A percentile compares a stretch with the other conserved stretches of the same genome.
Conservation (phyloP, 1,140 invertebrate genomes). For the Drosophila littoralis region DNA sequence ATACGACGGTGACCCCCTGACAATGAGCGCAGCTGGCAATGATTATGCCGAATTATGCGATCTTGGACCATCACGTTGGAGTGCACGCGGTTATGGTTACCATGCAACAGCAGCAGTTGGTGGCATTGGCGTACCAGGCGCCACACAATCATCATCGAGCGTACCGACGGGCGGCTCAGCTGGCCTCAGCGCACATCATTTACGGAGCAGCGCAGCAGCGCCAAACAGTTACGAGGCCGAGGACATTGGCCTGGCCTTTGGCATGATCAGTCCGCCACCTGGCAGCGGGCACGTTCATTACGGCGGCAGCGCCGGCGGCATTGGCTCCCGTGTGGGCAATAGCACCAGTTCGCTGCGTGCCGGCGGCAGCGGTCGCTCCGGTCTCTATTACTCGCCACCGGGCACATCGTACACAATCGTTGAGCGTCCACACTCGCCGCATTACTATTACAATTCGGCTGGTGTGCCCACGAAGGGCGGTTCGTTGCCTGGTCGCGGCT, state of each 20-base stretch:
- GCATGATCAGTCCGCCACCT: conserved; percentile 82
- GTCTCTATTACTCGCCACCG: conserved; percentile 88
- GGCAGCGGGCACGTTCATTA: conserved; percentile 66
- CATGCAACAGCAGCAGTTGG: conserved; percentile 62
- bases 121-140: conserved; percentile 57
- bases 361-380: conserved; percentile 85
- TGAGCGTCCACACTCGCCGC: conserved; percentile 91
- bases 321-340: conserved; percentile 75
- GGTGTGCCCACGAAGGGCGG: conserved; percentile 84
- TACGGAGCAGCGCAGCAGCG: conserved; percentile 66
- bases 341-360: conserved; percentile 81
- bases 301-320: conserved; percentile 52
- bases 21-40: conserved; percentile 84
- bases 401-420: conserved; percentile 94
- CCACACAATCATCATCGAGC: conserved; percentile 79
- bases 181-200: conserved; percentile 75
- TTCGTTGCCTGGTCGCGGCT: conserved; percentile 84
- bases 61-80: conserved; percentile 84
- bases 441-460: conserved; percentile 85
- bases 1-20: conserved; percentile 84
- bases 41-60: conserved; percentile 85
- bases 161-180: conserved; percentile 78
- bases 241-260: conserved; percentile 76
- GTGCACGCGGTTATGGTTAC: conserved; percentile 80
- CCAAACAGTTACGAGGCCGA: conserved; percentile 83